Conservation (phyloP, 2,113 vertebrate species). For the Anas platyrhynchos region DNA sequence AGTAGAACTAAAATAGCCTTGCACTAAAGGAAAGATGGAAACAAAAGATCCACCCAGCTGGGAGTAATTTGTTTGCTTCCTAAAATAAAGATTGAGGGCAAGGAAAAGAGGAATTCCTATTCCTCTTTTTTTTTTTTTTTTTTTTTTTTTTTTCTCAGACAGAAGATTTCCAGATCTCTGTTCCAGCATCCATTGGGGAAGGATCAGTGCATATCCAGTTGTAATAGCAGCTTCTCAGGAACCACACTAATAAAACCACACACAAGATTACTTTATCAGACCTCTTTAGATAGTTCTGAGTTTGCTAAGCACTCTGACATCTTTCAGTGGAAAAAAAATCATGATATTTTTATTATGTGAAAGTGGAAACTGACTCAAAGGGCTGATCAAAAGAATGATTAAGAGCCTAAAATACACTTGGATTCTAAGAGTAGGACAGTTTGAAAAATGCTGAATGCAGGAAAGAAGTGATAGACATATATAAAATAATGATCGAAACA, state of each 20-base stretch:
- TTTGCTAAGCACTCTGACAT: background rate
- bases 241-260: background rate
- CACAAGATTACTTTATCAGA: constrained; percentile 36
- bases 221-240: constrained; percentile 28
- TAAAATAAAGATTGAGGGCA: constrained; percentile 43
- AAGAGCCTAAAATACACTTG: background rate
- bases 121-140: background rate
- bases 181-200: background rate
- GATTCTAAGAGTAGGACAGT: background rate
- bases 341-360: background rate
- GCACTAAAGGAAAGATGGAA: constrained; percentile 3
- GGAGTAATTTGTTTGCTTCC: constrained; percentile 44
- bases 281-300: background rate
- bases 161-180: constrained; percentile 35
- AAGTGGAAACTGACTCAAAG: constrained; percentile 7
- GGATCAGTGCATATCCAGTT: background rate
- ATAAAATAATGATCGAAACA: background rate
- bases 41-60: constrained; percentile 42
- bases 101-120: constrained; percentile 34
- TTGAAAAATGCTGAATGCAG: background rate
- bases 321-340: constrained; percentile 6
- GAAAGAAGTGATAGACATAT: background rate
- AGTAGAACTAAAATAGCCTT: constrained; percentile 23
- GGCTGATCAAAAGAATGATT: background rate
- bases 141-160: constrained; percentile 15